Evolutionary conservation across 2,797 vertebrate species (phyloP).

Genomic region (Stomatorhinus walkeri): DNA sequence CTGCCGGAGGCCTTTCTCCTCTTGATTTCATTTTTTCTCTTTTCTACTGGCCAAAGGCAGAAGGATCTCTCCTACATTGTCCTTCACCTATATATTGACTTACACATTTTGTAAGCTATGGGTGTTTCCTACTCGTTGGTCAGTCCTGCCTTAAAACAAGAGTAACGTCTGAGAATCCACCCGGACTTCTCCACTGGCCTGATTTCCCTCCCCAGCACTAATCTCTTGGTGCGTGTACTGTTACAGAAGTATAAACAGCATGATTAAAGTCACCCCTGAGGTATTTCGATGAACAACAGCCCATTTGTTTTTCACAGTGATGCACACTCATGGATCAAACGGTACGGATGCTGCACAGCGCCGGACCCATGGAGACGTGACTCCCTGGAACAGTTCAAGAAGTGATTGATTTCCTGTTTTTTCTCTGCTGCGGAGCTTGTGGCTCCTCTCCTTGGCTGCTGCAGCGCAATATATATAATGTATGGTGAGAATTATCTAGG

Average conservation of each 20-base stretch:
- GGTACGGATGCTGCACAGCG: neutral
- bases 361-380: neutral
- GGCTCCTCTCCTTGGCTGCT: neutral
- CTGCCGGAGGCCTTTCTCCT: neutral
- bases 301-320: neutral
- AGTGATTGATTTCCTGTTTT: neutral
- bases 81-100: neutral
- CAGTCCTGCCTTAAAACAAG: neutral
- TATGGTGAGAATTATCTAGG: neutral
- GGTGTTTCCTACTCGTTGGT: neutral
- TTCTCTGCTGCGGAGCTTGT: neutral
- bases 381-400: neutral
- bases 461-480: neutral
- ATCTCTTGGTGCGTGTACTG: neutral
- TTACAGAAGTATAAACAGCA: constrained; percentile 7
- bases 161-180: neutral
- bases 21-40: neutral
- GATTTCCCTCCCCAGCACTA: neutral
- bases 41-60: neutral
- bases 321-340: neutral
- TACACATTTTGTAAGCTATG: neutral
- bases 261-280: neutral
- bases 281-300: neutral
- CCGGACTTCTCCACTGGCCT: neutral
- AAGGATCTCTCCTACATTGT: neutral